Conservation (phyloP, 2,113 vertebrate genomes). For the Trichomycterus rosablanca region DNA sequence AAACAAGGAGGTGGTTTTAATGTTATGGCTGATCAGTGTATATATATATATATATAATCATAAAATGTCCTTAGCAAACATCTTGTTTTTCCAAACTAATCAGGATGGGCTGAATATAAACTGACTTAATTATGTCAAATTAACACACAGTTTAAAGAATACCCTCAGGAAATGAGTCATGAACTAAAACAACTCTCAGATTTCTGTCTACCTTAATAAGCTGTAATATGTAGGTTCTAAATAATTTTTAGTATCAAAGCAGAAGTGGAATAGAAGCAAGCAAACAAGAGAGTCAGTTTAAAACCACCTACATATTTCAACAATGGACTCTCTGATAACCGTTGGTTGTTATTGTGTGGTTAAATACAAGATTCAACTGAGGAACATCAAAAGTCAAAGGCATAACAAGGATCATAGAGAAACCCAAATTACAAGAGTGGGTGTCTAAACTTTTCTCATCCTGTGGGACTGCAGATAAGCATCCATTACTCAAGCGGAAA, state of each 20-base stretch:
- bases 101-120: constrained; percentile 22
- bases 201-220: too few relatives aligned
- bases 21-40: too few relatives aligned
- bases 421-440: constrained; percentile 41
- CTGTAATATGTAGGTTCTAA: too few relatives aligned
- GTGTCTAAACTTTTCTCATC: constrained; percentile 50
- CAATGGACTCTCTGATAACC: not conserved
- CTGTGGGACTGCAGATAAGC: constrained; percentile 51
- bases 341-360: not conserved
- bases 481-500: constrained; percentile 32
- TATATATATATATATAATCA: too few relatives aligned
- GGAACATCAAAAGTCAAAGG: constrained; percentile 33
- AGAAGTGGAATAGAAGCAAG: not conserved
- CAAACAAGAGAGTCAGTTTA: not conserved
- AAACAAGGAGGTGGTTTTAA: too few relatives aligned
- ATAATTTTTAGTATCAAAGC: too few relatives aligned
- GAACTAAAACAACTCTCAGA: not conserved
- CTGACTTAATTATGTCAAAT: constrained; percentile 22
- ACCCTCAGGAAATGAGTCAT: constrained; percentile 24
- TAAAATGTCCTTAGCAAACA: constrained; percentile 26
- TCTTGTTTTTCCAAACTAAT: constrained; percentile 37
- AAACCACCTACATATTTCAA: not conserved
- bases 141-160: constrained; percentile 19
- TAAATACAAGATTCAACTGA: not conserved
- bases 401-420: constrained; percentile 31